Evolutionary conservation across 1,140 invertebrate species (phyloP).

Genomic region (Dinoponera quadriceps): DNA sequence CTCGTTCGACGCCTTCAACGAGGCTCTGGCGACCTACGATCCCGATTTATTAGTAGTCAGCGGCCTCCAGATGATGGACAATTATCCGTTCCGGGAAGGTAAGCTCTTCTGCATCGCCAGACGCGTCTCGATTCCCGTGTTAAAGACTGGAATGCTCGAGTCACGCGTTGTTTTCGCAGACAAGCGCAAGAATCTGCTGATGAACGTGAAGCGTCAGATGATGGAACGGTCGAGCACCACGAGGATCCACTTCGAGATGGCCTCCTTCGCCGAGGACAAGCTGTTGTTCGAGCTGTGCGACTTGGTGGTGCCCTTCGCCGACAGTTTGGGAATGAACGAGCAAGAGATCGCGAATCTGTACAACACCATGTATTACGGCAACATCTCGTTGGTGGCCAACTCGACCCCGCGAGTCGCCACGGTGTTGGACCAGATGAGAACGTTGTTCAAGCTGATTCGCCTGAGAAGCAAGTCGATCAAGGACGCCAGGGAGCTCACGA

Average conservation of each 20-base stretch:
- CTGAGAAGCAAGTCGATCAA: constrained; percentile 82
- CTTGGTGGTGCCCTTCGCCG: constrained; percentile 90
- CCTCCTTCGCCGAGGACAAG: constrained; percentile 91
- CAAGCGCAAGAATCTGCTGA: constrained; percentile 88
- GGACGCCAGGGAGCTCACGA: constrained; percentile 87
- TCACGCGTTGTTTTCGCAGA: constrained; percentile 83
- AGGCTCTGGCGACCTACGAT: constrained; percentile 88
- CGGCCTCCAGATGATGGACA: constrained; percentile 96
- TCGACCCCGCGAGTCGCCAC: constrained; percentile 92
- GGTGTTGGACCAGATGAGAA: constrained; percentile 94
- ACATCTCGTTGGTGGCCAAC: constrained; percentile 91
- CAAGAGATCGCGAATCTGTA: constrained; percentile 93
- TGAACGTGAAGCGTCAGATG: constrained; percentile 90
- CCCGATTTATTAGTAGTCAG: constrained; percentile 93
- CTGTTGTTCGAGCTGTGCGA: constrained; percentile 89
- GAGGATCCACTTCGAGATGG: constrained; percentile 95
- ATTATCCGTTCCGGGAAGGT: constrained; percentile 91
- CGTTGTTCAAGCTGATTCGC: constrained; percentile 88
- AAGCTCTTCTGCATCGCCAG: constrained; percentile 12
- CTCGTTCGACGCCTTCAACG: constrained; percentile 90
- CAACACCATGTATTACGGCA: constrained; percentile 89
- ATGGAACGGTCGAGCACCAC: constrained; percentile 87
- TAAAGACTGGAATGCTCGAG: background rate
- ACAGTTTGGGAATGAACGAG: constrained; percentile 97
- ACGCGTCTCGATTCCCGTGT: background rate